Evolutionary conservation across 2,888 invertebrate genomes (phyloP).

Genomic region (Andrena bicolor): DNA sequence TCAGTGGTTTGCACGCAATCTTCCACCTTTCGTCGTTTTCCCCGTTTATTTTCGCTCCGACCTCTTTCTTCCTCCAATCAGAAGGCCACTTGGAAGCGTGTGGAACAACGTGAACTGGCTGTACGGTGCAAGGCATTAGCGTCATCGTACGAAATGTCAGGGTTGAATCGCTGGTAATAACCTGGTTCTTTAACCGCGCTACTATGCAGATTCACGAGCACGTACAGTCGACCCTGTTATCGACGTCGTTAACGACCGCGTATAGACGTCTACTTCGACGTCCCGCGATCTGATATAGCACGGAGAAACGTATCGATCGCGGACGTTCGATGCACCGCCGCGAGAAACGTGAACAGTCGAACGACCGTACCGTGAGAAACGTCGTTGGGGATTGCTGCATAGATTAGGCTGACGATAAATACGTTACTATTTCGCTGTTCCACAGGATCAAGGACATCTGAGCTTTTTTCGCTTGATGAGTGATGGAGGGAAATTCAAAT

Average conservation of each 20-base stretch:
- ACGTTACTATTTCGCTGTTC: background rate
- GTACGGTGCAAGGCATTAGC: slow-evolving; percentile 61
- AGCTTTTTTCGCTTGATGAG: background rate
- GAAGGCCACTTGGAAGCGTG: background rate
- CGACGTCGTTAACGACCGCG: slow-evolving; percentile 53
- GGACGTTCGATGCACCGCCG: slow-evolving; percentile 1
- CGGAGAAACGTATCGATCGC: slow-evolving; percentile 34
- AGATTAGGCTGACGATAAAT: slow-evolving; percentile 14
- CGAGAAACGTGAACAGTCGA: slow-evolving; percentile 1
- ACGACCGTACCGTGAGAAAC: slow-evolving; percentile 23
- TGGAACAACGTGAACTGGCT: slow-evolving; percentile 10
- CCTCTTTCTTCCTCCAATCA: background rate
- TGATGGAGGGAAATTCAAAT: background rate
- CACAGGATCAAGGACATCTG: background rate
- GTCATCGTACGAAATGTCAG: slow-evolving; percentile 78
- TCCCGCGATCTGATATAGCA: slow-evolving; percentile 19
- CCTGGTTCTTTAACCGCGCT: slow-evolving; percentile 72
- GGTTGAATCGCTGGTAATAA: slow-evolving; percentile 78
- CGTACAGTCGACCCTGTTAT: slow-evolving; percentile 57
- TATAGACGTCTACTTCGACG: slow-evolving; percentile 26
- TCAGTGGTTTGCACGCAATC: slow-evolving; percentile 35
- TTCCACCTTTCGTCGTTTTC: slow-evolving; percentile 39
- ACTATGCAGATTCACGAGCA: slow-evolving; percentile 59
- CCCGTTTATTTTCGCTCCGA: slow-evolving; percentile 49
- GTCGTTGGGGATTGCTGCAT: slow-evolving; percentile 8